Base-by-base conservation (phyloP, 2,888 invertebrate genomes). In the Polyommatus iphigenia region DNA sequence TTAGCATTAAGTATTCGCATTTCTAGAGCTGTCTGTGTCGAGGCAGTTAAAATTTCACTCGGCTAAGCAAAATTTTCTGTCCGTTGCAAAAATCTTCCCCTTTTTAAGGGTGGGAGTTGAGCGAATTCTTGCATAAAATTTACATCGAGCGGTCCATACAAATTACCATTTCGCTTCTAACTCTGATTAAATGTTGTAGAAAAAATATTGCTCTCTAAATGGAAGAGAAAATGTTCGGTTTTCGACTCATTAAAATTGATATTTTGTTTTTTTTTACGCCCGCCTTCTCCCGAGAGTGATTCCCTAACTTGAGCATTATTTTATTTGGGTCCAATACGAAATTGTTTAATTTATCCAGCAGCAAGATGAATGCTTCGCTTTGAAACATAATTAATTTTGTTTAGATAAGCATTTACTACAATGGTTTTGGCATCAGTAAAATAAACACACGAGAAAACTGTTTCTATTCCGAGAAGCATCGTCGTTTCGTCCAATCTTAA, bases 151-250 rank as follows among this genome's bases (percentile, higher is more conserved):
- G 93, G 93, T 93, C 92, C 92, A 93, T 92, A 94, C 93, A 93
- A 93, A 94, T 94, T 93, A 93, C 92, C 93, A 93, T 93, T 93
- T 91, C 92, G 90, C 91, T 91, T 92, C 92, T 93, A 92, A 91
- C 92, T 92, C 92, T 93, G 93, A 94, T 94, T 94, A 93, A 93
- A 94, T 93, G 93, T 93, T 92, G 91, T 92, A 94, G 93, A 94
- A 94, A 93, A 94, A 93, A 93, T 93, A 93, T 93, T 93, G 93
- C 90, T 89, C 88, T 89, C 90, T 87, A 92, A 93, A 93, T 92
- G 92, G 91, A 89, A 90, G 88, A 90, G 93, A 92, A 93, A 91
- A 91, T 92, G 90, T 89, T 90, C 88, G 91, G 91, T 91, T 93
- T 92, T 91, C 87, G 90, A 91, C 90, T 92, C 92, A 92, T 92